Percentiles rank a stretch among this genome's conserved stretches.
phyloP scores from a whole-genome alignment of 2,888 invertebrate genomes.

The Melinaea marsaeus region DNA sequence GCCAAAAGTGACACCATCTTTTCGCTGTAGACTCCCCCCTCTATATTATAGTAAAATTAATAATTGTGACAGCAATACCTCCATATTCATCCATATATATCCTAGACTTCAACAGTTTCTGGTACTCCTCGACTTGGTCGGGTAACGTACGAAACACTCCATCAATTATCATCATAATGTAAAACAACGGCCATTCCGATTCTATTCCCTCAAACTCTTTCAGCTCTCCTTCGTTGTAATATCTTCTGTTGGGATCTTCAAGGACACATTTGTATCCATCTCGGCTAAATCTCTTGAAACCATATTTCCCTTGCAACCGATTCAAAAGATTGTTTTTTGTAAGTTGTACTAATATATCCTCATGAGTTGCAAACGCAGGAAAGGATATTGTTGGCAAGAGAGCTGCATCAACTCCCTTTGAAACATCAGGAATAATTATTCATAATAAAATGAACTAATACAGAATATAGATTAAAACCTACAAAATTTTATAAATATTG shows the following conservation, averaged over 20 bases:
- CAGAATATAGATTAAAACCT: background rate
- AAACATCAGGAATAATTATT: slow-evolving; percentile 21
- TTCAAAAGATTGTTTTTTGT: slow-evolving; percentile 91
- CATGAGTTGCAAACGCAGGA: slow-evolving; percentile 99
- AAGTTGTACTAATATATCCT: slow-evolving; percentile 89
- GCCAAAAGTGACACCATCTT: no score
- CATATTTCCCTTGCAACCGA: slow-evolving; percentile 91
- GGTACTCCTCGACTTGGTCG: slow-evolving; percentile 95
- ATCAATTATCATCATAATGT: slow-evolving; percentile 96
- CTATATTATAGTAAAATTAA: no score
- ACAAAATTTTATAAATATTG: background rate
- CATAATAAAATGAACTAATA: no score
- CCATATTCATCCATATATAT: slow-evolving; percentile 90
- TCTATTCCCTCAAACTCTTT: slow-evolving; percentile 97
- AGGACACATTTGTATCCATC: slow-evolving; percentile 95
- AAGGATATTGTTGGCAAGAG: slow-evolving; percentile 96
- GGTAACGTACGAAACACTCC: slow-evolving; percentile 92
- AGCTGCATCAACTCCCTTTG: slow-evolving; percentile 94
- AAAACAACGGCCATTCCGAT: slow-evolving; percentile 99
- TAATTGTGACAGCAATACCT: slow-evolving; percentile 64
- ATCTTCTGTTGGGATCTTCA: slow-evolving; percentile 87
- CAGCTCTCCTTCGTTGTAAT: slow-evolving; percentile 93
- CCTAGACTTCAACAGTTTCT: slow-evolving; percentile 87
- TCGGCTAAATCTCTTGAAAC: slow-evolving; percentile 95
- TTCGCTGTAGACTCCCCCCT: no score